Evolutionary conservation across 2,113 vertebrate species (phyloP).

Genomic region (Odobenus rosmarus): DNA sequence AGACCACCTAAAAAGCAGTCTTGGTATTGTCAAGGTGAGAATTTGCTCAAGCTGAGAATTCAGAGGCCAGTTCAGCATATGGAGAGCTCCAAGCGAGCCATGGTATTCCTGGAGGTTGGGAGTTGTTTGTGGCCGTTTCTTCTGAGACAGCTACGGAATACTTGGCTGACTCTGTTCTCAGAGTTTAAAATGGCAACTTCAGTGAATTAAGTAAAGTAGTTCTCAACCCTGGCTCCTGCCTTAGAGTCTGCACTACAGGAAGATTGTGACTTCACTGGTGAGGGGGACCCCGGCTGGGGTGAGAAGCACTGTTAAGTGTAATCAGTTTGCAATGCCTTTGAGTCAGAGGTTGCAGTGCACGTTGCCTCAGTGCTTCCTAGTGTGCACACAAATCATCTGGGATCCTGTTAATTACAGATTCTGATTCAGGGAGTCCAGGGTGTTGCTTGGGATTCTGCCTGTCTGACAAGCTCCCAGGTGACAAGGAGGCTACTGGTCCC

Average conservation of each 20-base stretch:
- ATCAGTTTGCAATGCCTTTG: neutral
- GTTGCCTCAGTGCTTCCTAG: neutral
- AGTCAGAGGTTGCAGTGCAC: neutral
- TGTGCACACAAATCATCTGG: neutral
- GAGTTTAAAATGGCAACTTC: neutral
- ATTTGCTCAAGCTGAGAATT: neutral
- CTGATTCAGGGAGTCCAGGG: neutral
- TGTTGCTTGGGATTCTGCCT: neutral
- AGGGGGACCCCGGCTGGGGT: neutral
- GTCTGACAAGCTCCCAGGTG: neutral
- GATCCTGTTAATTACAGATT: neutral
- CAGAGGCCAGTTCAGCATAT: neutral
- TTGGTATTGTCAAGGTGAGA: neutral
- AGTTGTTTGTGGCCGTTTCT: neutral
- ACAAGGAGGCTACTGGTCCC: neutral
- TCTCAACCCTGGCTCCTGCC: neutral
- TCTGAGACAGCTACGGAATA: neutral
- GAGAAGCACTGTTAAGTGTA: neutral
- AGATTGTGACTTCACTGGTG: neutral
- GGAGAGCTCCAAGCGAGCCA: neutral
- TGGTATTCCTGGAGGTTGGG: neutral
- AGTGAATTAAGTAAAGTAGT: neutral
- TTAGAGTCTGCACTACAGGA: neutral
- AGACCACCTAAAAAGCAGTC: neutral
- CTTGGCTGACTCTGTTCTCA: neutral